A percentile compares a stretch with the other conserved stretches of the same genome.
phyloP scores from a whole-genome alignment of 2,113 vertebrate genomes.

The Scopus umbretta region DNA sequence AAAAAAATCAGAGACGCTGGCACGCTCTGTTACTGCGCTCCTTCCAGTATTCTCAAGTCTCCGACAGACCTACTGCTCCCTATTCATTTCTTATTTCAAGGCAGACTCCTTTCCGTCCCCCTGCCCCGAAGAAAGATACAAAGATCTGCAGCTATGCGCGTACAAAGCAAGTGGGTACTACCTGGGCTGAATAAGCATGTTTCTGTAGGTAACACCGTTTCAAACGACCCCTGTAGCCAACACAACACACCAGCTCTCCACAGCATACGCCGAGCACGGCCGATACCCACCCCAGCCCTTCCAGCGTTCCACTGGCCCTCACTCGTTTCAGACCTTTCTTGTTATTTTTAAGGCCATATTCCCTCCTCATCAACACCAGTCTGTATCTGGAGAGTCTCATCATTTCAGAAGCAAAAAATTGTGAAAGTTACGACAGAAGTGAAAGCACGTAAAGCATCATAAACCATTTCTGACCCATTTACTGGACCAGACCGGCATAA shows the following conservation, averaged over 20 bases:
- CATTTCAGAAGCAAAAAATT: not conserved
- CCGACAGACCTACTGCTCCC: not conserved
- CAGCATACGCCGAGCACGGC: not conserved
- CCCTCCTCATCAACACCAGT: not conserved
- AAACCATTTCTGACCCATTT: not conserved
- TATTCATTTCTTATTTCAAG: not conserved
- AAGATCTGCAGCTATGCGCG: not conserved
- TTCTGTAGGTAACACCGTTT: not conserved
- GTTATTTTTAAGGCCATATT: not conserved
- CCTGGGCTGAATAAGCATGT: not conserved
- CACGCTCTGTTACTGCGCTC: rapidly evolving
- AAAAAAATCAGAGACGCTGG: not conserved
- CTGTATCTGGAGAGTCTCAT: not conserved
- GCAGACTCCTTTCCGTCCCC: rapidly evolving
- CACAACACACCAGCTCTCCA: not conserved
- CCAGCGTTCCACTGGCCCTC: not conserved
- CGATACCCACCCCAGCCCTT: not conserved
- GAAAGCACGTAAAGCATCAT: not conserved
- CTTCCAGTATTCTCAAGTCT: not conserved
- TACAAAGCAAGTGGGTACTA: not conserved
- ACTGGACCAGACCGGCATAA: not conserved
- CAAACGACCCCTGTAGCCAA: not conserved
- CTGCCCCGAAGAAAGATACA: not conserved
- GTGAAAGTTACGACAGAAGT: not conserved
- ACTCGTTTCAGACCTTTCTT: not conserved